Conservation (phyloP, 2,797 vertebrate genomes). For the Myotis planiceps region DNA sequence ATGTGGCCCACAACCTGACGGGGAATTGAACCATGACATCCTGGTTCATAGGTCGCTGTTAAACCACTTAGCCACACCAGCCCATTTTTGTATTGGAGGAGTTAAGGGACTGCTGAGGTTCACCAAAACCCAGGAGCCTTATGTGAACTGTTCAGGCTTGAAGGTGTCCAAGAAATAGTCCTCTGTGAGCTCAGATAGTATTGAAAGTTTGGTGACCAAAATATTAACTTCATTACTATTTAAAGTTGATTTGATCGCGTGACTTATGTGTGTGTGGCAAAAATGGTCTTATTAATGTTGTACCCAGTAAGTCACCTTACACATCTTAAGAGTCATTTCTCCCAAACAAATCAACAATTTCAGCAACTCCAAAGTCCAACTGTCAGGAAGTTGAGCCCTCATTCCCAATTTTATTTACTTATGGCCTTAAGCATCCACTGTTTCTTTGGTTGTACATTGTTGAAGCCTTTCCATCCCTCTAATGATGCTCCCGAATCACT, state of each 20-base stretch:
- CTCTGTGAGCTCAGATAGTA: not conserved
- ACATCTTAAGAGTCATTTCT: not conserved
- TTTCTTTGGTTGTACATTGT: not conserved
- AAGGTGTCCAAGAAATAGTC: not conserved
- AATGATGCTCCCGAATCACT: not conserved
- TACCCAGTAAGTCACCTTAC: not conserved
- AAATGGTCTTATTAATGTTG: not conserved
- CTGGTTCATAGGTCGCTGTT: too few relatives aligned
- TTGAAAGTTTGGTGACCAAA: not conserved
- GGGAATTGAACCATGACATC: too few relatives aligned
- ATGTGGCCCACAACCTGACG: too few relatives aligned
- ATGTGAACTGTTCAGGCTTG: not conserved
- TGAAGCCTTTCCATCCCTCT: not conserved
- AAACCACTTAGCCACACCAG: too few relatives aligned
- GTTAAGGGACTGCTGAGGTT: not conserved
- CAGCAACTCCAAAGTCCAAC: not conserved
- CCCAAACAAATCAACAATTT: not conserved
- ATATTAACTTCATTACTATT: not conserved
- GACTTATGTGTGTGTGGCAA: not conserved
- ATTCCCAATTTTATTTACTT: not conserved
- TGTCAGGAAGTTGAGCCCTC: not conserved
- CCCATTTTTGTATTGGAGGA: not conserved
- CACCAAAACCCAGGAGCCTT: not conserved
- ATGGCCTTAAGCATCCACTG: not conserved
- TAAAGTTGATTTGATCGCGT: not conserved